A percentile compares a stretch with the other conserved stretches of the same genome.
Conservation (phyloP, 2,113 vertebrate species). For the Chaetorhynchus papuensis region DNA sequence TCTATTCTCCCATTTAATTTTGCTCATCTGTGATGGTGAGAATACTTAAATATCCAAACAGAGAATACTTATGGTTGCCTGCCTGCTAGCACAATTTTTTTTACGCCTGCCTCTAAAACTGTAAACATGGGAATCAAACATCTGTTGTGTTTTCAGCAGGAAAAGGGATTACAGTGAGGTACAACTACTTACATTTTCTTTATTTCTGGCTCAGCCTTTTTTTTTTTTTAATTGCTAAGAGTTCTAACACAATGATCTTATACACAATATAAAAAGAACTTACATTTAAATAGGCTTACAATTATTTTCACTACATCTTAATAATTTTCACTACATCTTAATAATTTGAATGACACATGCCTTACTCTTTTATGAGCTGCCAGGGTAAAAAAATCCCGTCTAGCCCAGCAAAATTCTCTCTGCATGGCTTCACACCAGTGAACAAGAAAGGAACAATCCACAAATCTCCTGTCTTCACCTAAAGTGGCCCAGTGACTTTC, state of each 20-base stretch:
- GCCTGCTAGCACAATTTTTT: background rate
- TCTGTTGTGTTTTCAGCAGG: conserved; percentile 11
- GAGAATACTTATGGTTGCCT: background rate
- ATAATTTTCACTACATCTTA: background rate
- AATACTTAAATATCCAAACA: conserved; percentile 21
- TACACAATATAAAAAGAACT: background rate
- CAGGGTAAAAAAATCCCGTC: background rate
- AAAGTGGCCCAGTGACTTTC: background rate
- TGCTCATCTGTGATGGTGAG: background rate
- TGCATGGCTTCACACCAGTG: background rate
- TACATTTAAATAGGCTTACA: conserved; percentile 4
- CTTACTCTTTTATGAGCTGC: conserved; percentile 18
- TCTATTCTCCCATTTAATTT: background rate
- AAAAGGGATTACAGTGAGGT: background rate
- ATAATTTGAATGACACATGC: conserved; percentile 18
- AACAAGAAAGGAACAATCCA: background rate
- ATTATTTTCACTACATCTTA: conserved; percentile 19
- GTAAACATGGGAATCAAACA: conserved; percentile 34
- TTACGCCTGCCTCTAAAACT: background rate
- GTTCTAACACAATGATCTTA: background rate
- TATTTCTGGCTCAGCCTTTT: background rate
- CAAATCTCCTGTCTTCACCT: background rate
- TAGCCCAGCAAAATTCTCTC: background rate
- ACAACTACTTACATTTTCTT: background rate
- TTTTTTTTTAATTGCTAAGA: background rate